Conservation (phyloP, 2,888 invertebrate genomes). For the Argyresthia albistria region DNA sequence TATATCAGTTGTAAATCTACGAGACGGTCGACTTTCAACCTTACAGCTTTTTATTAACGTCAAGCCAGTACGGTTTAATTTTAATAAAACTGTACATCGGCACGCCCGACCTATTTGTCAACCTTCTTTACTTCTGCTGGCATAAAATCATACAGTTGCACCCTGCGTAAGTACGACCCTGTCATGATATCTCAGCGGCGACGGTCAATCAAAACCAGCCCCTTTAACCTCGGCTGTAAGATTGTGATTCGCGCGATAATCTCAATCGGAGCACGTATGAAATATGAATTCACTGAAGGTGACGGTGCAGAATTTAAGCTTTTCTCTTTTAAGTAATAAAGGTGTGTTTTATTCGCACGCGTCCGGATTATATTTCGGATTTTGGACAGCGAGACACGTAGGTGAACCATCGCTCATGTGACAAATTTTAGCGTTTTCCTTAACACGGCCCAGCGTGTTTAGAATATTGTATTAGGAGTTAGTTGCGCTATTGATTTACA, state of each 20-base stretch:
- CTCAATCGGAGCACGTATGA: slow-evolving; percentile 42
- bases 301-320: slow-evolving; percentile 57
- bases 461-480: slow-evolving; percentile 61
- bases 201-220: slow-evolving; percentile 45
- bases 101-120: slow-evolving; percentile 71
- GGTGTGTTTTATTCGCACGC: slow-evolving; percentile 66
- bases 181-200: slow-evolving; percentile 16
- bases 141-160: slow-evolving; percentile 66
- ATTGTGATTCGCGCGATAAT: slow-evolving; percentile 61
- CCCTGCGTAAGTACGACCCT: slow-evolving; percentile 39
- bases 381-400: slow-evolving; percentile 44
- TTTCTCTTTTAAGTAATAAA: slow-evolving; percentile 69
- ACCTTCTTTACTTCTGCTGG: slow-evolving; percentile 70
- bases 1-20: slow-evolving; percentile 52
- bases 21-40: slow-evolving; percentile 46
- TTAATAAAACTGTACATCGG: slow-evolving; percentile 70
- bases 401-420: slow-evolving; percentile 72
- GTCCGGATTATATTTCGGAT: slow-evolving; percentile 66
- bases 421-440: slow-evolving; percentile 73
- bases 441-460: slow-evolving; percentile 66
- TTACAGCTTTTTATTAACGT: slow-evolving; percentile 58
- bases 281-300: slow-evolving; percentile 53
- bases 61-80: slow-evolving; percentile 64
- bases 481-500: slow-evolving; percentile 60
- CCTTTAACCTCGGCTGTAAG: slow-evolving; percentile 55